phyloP scores from a whole-genome alignment of 2,888 invertebrate genomes.

The Taphrorychus bicolor region DNA sequence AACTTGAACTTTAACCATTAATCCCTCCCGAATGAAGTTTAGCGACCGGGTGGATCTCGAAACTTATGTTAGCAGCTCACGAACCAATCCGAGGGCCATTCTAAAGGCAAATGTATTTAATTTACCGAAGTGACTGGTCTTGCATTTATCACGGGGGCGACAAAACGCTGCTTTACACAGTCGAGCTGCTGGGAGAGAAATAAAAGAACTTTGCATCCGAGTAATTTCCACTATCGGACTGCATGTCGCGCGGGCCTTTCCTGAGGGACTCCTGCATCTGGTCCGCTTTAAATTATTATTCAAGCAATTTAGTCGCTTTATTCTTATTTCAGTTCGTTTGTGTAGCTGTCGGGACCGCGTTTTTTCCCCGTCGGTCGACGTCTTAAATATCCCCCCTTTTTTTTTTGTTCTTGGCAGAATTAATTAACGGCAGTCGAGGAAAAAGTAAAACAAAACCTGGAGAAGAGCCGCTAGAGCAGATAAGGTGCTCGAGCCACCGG shows the following conservation, averaged over 20 bases:
- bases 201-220: slow-evolving; percentile 28
- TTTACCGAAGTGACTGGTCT: slow-evolving; percentile 7
- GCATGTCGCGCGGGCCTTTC: not conserved
- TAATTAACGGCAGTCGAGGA: not conserved
- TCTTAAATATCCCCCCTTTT: not conserved
- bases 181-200: slow-evolving; percentile 38
- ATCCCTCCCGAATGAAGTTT: not conserved
- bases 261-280: not conserved
- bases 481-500: not conserved
- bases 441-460: slow-evolving; percentile 4
- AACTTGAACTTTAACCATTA: not conserved
- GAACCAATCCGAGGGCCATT: not conserved
- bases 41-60: not conserved
- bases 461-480: not conserved
- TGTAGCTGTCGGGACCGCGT: not conserved
- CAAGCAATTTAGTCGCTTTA: not conserved
- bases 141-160: slow-evolving; percentile 11
- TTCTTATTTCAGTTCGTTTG: not conserved
- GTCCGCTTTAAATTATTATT: not conserved
- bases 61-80: not conserved
- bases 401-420: not conserved
- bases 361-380: not conserved
- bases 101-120: slow-evolving; percentile 7
- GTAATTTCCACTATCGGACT: slow-evolving; percentile 15
- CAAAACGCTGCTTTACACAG: slow-evolving; percentile 35